These are phyloP conservation scores for Leptopterna dolabrata DNA, from an alignment of 2,888 invertebrate species.

Conservation along the genomic window DNA sequence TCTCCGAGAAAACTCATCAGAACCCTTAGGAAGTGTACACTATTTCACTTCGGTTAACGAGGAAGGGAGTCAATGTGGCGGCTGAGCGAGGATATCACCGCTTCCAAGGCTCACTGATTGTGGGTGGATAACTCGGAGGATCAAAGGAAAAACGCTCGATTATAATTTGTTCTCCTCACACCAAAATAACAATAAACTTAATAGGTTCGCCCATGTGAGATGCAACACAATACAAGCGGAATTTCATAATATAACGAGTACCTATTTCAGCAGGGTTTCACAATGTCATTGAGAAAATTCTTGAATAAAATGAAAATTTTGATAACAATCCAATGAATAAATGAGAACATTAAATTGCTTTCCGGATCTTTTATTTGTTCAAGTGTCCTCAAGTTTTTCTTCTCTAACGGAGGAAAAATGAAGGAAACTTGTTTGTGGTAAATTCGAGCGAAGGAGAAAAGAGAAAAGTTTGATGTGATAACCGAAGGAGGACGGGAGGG, in stretches of 20 bases:
- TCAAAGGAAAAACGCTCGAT: background rate
- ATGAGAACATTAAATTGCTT: background rate
- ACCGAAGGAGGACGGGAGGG: background rate
- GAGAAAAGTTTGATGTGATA: conserved; percentile 30
- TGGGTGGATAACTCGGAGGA: background rate
- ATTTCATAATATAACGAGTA: too few relatives aligned
- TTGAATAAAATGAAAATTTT: background rate
- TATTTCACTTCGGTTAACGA: conserved; percentile 29
- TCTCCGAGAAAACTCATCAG: conserved; percentile 39
- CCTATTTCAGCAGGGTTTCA: too few relatives aligned
- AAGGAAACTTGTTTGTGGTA: conserved; percentile 9
- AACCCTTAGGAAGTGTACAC: conserved; percentile 8
- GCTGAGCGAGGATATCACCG: background rate
- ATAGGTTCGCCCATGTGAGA: too few relatives aligned
- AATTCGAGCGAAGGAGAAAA: conserved; percentile 1
- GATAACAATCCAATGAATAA: background rate
- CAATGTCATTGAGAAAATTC: too few relatives aligned
- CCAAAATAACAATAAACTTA: too few relatives aligned
- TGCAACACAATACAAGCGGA: too few relatives aligned
- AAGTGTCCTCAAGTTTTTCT: background rate
- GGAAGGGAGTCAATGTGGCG: background rate
- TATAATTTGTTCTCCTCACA: background rate
- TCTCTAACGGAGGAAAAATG: background rate
- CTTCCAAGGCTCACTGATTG: background rate
- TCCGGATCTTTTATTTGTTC: background rate